Conservation (phyloP, 2,113 vertebrate genomes). For the Nothocercus nigrocapillus region DNA sequence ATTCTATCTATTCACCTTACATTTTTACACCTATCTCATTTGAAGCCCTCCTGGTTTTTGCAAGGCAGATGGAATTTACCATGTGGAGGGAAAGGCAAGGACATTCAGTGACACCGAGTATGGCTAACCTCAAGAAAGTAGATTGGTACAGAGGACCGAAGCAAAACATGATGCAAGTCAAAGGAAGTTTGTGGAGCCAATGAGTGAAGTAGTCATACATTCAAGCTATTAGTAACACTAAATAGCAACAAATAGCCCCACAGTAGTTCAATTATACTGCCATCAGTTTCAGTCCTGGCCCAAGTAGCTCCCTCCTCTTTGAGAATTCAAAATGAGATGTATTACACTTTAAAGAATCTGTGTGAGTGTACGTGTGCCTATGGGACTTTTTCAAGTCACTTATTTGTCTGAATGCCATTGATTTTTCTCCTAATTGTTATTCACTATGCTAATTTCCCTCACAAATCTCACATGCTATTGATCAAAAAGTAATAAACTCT, state of each 20-base stretch:
- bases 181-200: neutral
- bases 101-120: neutral
- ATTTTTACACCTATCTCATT: neutral
- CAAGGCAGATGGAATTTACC: neutral
- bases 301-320: constrained; percentile 52
- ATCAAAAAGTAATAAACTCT: constrained; percentile 93
- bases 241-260: constrained; percentile 61
- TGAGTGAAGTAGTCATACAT: constrained; percentile 23
- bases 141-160: neutral
- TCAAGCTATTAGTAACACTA: constrained; percentile 51
- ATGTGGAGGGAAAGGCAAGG: neutral
- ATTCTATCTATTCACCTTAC: neutral
- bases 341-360: constrained; percentile 79
- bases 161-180: neutral
- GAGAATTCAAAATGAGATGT: constrained; percentile 79
- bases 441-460: constrained; percentile 93
- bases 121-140: neutral
- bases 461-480: constrained; percentile 92
- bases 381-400: constrained; percentile 83
- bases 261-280: constrained; percentile 68
- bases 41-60: neutral
- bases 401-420: constrained; percentile 94
- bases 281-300: constrained; percentile 64
- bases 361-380: constrained; percentile 72
- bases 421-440: constrained; percentile 93